A percentile compares a stretch with the other conserved stretches of the same genome.
Conservation (phyloP, 2,888 invertebrate genomes). For the Mayetiola destructor region DNA sequence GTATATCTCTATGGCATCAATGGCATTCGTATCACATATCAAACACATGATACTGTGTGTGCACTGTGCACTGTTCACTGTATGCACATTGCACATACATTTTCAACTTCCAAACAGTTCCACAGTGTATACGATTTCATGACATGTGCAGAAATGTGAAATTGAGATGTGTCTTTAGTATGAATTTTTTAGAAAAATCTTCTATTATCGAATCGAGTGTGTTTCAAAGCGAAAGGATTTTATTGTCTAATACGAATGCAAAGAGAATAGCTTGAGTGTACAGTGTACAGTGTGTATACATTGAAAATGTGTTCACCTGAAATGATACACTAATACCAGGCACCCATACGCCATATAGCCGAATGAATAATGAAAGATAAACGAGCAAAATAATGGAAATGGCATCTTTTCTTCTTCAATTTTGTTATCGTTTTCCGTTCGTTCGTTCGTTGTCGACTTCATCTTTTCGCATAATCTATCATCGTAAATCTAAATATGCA, state of each 20-base stretch:
- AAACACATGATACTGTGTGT: no score
- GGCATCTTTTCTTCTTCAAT: slow-evolving; percentile 2
- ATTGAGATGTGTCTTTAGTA: no score
- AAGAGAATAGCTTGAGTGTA: slow-evolving; percentile 6
- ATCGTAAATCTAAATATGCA: slow-evolving; percentile 12
- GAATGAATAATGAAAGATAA: slow-evolving; percentile 5
- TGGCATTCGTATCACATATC: no score
- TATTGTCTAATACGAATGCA: slow-evolving; percentile 11
- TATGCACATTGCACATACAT: no score
- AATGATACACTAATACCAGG: not conserved
- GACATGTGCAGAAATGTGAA: no score
- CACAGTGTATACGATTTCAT: no score
- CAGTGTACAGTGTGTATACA: not conserved
- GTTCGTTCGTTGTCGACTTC: no score
- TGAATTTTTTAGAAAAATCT: no score
- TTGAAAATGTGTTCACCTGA: not conserved
- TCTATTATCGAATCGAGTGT: no score
- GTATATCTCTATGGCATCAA: not conserved
- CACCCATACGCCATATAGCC: not conserved
- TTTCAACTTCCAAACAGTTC: no score
- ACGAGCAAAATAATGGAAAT: slow-evolving; percentile 4
- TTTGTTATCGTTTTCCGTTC: no score
- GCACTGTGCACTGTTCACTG: no score
- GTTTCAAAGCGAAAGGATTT: slow-evolving; percentile 5
- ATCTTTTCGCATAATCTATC: slow-evolving; percentile 10